These are phyloP conservation scores for Cynodonichthys magdalenae DNA, from an alignment of 2,797 vertebrate species.

Conservation along the genomic window DNA sequence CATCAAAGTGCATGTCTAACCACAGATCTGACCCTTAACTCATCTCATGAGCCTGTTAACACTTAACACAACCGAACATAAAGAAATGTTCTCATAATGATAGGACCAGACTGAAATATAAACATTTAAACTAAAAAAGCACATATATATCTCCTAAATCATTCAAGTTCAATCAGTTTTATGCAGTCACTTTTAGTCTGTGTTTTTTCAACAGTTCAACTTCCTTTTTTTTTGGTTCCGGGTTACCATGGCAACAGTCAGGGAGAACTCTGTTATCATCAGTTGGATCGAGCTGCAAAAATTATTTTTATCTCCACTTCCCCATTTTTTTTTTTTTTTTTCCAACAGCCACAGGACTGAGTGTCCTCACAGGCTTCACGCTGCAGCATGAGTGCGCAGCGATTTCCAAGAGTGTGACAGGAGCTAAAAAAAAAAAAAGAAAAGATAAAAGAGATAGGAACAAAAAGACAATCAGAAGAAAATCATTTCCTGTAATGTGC, in stretches of 20 bases:
- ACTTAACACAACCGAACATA: neutral
- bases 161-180: conserved; percentile 2
- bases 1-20: too few relatives aligned
- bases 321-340: conserved; percentile 41
- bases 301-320: conserved; percentile 76
- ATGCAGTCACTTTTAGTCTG: conserved; percentile 34
- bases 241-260: conserved; percentile 70
- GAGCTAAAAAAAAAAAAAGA: conserved; percentile 3
- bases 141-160: too few relatives aligned
- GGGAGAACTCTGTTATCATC: conserved; percentile 63
- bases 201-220: conserved; percentile 62
- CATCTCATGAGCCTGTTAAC: neutral
- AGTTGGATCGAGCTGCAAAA: conserved; percentile 54
- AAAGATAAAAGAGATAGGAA: conserved; percentile 1
- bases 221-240: conserved; percentile 52
- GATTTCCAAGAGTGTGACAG: conserved; percentile 25
- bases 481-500: neutral
- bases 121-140: neutral
- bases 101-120: neutral
- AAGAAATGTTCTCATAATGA: neutral
- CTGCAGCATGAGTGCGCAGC: conserved; percentile 35
- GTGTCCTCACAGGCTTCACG: conserved; percentile 51
- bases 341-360: conserved; percentile 42
- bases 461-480: conserved; percentile 7
- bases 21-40: too few relatives aligned